phyloP scores from a whole-genome alignment of 2,888 invertebrate species.

The Anodontia alba region DNA sequence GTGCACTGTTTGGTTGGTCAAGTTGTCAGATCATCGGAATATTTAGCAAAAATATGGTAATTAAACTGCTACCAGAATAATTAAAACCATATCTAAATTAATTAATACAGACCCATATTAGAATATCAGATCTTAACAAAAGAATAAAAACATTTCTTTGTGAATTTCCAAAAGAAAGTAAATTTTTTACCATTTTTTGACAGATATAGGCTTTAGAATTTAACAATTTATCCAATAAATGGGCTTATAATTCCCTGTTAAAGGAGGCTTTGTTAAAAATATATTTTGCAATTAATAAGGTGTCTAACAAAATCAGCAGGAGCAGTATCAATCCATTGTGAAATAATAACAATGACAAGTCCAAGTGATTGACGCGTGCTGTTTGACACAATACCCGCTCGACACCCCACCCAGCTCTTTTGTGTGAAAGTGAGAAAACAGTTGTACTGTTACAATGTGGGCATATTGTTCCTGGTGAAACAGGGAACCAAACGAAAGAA shows the following conservation, averaged over 20 bases:
- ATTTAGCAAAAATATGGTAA: too few species aligned
- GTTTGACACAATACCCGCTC: not conserved
- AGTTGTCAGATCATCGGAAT: too few species aligned
- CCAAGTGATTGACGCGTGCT: not conserved
- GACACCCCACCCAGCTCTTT: slow-evolving; percentile 9
- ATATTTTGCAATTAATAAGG: not conserved
- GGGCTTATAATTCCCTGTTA: not conserved
- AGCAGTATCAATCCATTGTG: not conserved
- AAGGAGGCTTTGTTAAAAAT: not conserved
- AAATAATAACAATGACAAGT: not conserved
- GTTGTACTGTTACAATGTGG: not conserved
- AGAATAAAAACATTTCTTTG: too few species aligned
- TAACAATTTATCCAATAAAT: not conserved
- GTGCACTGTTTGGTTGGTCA: too few species aligned
- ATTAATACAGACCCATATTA: too few species aligned
- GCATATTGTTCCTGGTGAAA: slow-evolving; percentile 1
- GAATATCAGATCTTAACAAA: too few species aligned
- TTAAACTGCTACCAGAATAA: too few species aligned
- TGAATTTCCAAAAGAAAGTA: too few species aligned
- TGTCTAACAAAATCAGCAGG: not conserved
- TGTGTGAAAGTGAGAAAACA: slow-evolving; percentile 5
- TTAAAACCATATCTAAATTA: too few species aligned
- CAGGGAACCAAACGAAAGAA: too few species aligned
- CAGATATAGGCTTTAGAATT: not conserved
- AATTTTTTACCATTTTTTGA: not conserved